Base-by-base conservation (phyloP, 2,797 vertebrate genomes). In the Sardinella longiceps region DNA sequence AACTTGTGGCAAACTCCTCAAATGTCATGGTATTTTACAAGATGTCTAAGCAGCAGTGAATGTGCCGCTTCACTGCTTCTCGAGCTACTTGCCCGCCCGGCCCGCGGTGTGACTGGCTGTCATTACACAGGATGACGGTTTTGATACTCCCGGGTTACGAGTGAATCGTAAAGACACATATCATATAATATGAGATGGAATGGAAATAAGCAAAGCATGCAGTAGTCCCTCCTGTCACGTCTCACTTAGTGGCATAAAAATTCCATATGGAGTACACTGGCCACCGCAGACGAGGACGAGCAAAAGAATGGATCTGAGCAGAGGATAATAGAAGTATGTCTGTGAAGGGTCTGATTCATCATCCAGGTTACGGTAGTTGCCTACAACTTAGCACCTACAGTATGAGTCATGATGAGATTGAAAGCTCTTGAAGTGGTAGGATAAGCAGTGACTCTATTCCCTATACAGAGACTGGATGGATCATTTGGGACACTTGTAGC, bases 11-110 rank as follows among this genome's bases (percentile, higher is more conserved):
- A 20, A 81, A 87, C 83, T 85, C 84, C 85, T 85, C 84, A 88
- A 90, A 89, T 87, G 83, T 83, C 85, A 86, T 58, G 81, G 58
- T 87, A 87, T 89, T 89, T 89, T 84, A 88, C 83, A 86, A 85
- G 87, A 87, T 9, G 30, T 37, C 30, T 1, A 18, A 74, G 14
- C 66, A 37, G 60, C 28, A 10, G 33, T 20, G 33, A 25, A 66
- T 66, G 25, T 66, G 60, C 28, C 60, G 25, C 14, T 14, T 66
- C 60, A 66, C 25, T 30, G 60, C 12, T 4, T 28, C 12, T 28
- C 2, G n/a, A 2, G 60, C 12, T 66, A n/a, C n/a, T n/a, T n/a
- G n/a, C n/a, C n/a, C n/a, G n/a, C n/a, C n/a, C n/a, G n/a, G n/a
- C n/a, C n/a, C n/a, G 60, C 2, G 43, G 30, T 30, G 60, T 66